Conservation (phyloP, 2,113 vertebrate species). For the Marmota monax region DNA sequence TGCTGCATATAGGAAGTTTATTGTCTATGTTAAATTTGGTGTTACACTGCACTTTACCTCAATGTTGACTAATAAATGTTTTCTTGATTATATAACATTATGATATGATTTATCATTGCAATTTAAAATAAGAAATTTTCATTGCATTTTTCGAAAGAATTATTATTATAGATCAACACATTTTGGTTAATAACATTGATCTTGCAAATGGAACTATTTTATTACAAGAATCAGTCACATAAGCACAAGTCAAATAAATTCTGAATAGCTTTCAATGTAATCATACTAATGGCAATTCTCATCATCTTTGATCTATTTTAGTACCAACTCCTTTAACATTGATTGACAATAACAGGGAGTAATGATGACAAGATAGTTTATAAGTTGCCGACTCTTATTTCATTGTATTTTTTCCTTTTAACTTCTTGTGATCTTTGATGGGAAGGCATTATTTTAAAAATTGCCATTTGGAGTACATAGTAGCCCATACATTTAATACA, state of each 20-base stretch:
- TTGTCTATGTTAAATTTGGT: not conserved
- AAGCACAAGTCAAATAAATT: conserved; percentile 45
- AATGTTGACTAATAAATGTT: not conserved
- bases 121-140: not conserved
- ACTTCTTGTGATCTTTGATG: conserved; percentile 12
- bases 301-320: conserved; percentile 62
- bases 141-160: conserved; percentile 13
- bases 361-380: conserved; percentile 60
- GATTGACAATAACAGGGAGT: conserved; percentile 48
- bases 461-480: not conserved
- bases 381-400: conserved; percentile 18
- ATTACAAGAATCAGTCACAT: not conserved
- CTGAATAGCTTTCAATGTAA: not conserved
- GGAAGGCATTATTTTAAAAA: conserved; percentile 22
- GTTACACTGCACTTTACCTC: not conserved
- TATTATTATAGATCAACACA: not conserved
- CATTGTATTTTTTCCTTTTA: conserved; percentile 32
- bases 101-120: not conserved
- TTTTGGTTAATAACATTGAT: conserved; percentile 54
- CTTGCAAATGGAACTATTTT: conserved; percentile 48
- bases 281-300: conserved; percentile 47
- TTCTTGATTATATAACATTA: not conserved
- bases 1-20: not conserved
- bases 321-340: not conserved
- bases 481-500: not conserved